These are phyloP conservation scores for Amiota communis DNA, from an alignment of 2,888 invertebrate species.

Conservation along the genomic window DNA sequence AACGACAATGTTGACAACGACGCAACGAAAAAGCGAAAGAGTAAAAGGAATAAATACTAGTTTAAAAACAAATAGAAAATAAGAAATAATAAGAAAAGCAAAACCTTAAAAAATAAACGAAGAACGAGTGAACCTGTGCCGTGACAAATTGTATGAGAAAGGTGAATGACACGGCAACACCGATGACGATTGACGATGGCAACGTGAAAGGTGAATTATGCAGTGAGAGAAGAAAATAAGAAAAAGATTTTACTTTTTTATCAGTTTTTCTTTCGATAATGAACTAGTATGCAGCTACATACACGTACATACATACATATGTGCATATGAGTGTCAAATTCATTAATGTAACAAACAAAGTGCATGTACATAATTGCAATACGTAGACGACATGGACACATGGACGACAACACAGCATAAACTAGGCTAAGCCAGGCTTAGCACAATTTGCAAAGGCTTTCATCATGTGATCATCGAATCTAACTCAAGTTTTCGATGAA, in stretches of 20 bases:
- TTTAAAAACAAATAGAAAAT: constrained; percentile 14
- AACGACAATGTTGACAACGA: neutral
- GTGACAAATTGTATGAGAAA: constrained; percentile 28
- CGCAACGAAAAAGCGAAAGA: neutral
- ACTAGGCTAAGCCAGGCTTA: neutral
- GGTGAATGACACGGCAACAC: constrained; percentile 19
- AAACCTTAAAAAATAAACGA: too few species aligned
- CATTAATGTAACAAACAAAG: too few species aligned
- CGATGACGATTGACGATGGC: neutral
- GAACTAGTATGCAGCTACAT: too few species aligned
- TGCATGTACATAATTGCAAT: too few species aligned
- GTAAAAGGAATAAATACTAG: neutral
- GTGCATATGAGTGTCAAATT: too few species aligned
- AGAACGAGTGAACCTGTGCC: constrained; percentile 15
- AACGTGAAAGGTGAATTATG: neutral
- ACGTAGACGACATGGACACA: neutral
- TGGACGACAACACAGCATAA: neutral
- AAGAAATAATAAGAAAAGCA: neutral
- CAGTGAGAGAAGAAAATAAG: neutral
- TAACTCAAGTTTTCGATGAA: neutral
- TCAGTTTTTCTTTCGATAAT: too few species aligned
- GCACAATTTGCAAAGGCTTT: neutral
- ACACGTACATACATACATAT: neutral
- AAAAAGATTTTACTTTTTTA: neutral
- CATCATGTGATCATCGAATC: neutral